Percentiles rank a stretch among this genome's conserved stretches.
phyloP scores from a whole-genome alignment of 2,888 invertebrate genomes.

The Cremastobaeus sp. region DNA sequence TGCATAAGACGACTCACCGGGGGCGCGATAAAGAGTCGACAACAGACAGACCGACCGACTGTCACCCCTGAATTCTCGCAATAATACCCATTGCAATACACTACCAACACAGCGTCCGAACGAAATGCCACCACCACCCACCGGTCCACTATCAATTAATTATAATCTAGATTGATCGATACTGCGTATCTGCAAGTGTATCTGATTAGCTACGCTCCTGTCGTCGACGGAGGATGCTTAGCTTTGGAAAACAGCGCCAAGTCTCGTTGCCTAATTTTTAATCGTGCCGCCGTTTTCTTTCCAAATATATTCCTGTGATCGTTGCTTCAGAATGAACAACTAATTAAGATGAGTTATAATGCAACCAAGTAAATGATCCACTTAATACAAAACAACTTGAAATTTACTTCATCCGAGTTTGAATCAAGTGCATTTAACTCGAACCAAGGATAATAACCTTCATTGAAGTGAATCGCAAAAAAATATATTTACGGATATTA shows the following conservation, averaged over 20 bases:
- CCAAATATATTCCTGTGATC: slow-evolving; percentile 34
- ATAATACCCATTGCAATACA: slow-evolving; percentile 77
- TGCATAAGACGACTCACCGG: slow-evolving; percentile 79
- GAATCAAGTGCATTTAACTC: no score
- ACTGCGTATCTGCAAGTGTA: slow-evolving; percentile 73
- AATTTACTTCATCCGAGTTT: no score
- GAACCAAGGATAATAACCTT: no score
- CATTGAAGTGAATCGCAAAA: no score
- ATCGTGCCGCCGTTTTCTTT: slow-evolving; percentile 34
- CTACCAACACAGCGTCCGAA: slow-evolving; percentile 61
- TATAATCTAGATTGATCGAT: slow-evolving; percentile 79
- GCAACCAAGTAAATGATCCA: no score
- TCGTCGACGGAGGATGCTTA: slow-evolving; percentile 57
- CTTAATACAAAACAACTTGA: no score
- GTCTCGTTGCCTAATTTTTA: slow-evolving; percentile 1
- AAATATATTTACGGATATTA: no score
- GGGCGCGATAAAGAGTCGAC: slow-evolving; percentile 79
- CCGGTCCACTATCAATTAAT: slow-evolving; percentile 77
- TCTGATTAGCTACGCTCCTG: slow-evolving; percentile 77
- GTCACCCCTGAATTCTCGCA: slow-evolving; percentile 70
- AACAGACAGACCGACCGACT: slow-evolving; percentile 78
- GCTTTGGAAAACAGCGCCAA: slow-evolving; percentile 4
- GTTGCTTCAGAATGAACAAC: slow-evolving; percentile 17
- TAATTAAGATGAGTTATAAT: slow-evolving; percentile 16
- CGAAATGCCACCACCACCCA: slow-evolving; percentile 68